Percentiles rank a stretch among this genome's conserved stretches.
Evolutionary conservation across 2,888 invertebrate genomes (phyloP).

Genomic region (Epicampocera succincta): DNA sequence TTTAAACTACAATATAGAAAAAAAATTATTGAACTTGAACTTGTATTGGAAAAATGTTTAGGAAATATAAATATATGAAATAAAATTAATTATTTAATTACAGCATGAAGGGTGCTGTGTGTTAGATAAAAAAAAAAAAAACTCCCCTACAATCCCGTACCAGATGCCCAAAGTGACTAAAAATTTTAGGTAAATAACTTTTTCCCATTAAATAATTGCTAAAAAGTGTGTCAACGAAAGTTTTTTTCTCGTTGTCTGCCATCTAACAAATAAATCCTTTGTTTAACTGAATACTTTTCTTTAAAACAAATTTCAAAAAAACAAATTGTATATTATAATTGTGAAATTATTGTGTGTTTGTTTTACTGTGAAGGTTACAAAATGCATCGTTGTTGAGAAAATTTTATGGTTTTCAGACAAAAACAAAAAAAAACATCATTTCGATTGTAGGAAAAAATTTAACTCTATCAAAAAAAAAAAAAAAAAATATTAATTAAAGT

Average conservation of each 20-base stretch:
- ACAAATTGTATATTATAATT: slow-evolving; percentile 12
- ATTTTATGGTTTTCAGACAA: slow-evolving; percentile 49
- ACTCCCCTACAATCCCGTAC: too few relatives aligned
- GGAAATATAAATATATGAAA: neutral
- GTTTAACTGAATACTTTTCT: slow-evolving; percentile 43
- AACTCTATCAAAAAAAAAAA: slow-evolving; percentile 28
- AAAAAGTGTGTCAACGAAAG: slow-evolving; percentile 62
- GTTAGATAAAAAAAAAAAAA: neutral
- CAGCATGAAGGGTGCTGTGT: too few relatives aligned
- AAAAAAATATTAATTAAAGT: neutral
- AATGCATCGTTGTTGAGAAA: slow-evolving; percentile 60
- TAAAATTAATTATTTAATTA: too few relatives aligned
- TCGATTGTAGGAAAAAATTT: slow-evolving; percentile 11
- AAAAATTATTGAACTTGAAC: slow-evolving; percentile 50
- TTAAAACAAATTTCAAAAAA: slow-evolving; percentile 10
- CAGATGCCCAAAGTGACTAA: too few relatives aligned
- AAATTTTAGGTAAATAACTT: too few relatives aligned
- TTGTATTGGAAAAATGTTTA: slow-evolving; percentile 20
- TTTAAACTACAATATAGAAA: slow-evolving; percentile 30
- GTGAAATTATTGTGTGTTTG: slow-evolving; percentile 60
- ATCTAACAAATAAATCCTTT: slow-evolving; percentile 57
- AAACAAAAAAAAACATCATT: slow-evolving; percentile 9
- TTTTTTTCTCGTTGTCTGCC: slow-evolving; percentile 8
- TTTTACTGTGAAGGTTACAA: slow-evolving; percentile 65
- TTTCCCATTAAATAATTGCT: slow-evolving; percentile 18